A percentile compares a stretch with the other conserved stretches of the same genome.
Conservation (phyloP, 2,888 invertebrate genomes). For the Eurytoma adleriae region DNA sequence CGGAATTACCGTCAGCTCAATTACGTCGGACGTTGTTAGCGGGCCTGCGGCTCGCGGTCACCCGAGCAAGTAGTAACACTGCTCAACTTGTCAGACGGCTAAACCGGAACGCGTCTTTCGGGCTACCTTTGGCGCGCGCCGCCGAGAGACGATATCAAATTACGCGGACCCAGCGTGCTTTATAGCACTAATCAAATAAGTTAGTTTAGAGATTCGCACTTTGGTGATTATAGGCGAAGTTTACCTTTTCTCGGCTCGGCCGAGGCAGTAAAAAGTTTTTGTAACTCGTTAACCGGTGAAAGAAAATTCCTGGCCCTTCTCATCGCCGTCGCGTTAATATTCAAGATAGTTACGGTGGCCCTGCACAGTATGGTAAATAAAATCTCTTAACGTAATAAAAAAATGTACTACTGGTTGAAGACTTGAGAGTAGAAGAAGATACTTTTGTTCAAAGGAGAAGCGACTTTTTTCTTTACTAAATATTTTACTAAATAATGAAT, state of each 20-base stretch:
- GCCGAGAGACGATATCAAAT: constrained; percentile 38
- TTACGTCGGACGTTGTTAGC: constrained; percentile 18
- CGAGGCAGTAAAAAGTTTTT: not conserved
- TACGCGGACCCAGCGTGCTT: constrained; percentile 33
- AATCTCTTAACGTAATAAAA: too few species aligned
- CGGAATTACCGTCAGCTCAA: constrained; percentile 33
- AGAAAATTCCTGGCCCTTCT: too few species aligned
- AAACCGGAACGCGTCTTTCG: constrained; percentile 24
- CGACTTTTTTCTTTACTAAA: too few species aligned
- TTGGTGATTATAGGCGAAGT: constrained; percentile 10
- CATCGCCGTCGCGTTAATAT: too few species aligned
- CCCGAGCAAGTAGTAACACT: constrained; percentile 40
- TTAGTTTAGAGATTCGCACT: constrained; percentile 8
- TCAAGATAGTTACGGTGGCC: too few species aligned
- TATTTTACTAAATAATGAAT: too few species aligned
- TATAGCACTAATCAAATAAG: constrained; percentile 43
- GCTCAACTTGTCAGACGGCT: constrained; percentile 46
- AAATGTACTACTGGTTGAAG: too few species aligned
- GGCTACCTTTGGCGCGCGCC: constrained; percentile 18
- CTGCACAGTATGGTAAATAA: too few species aligned
- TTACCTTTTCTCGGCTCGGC: not conserved
- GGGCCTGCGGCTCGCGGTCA: constrained; percentile 40
- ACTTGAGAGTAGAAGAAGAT: too few species aligned
- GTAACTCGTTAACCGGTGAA: too few species aligned
- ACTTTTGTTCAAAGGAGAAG: too few species aligned